Conservation (phyloP, 2,797 vertebrate genomes). For the Thamnophis elegans region DNA sequence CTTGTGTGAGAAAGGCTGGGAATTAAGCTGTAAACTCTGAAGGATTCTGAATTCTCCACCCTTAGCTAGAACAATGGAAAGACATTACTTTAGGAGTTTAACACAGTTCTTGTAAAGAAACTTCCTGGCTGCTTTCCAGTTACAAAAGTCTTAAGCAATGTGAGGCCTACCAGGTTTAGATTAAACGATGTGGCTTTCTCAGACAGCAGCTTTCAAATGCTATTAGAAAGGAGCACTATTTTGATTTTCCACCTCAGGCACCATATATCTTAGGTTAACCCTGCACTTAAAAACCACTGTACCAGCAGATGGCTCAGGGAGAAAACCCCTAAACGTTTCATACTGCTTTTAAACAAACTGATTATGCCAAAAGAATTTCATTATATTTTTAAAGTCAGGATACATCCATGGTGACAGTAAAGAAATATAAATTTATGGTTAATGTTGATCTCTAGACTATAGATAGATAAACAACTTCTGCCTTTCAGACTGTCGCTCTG, state of each 20-base stretch:
- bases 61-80: neutral
- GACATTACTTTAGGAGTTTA: neutral
- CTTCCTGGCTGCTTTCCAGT: neutral
- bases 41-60: neutral
- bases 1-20: neutral
- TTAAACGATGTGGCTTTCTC: neutral
- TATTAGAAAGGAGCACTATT: neutral
- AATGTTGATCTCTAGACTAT: slow-evolving; percentile 34
- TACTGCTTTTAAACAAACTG: neutral
- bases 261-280: neutral
- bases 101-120: neutral
- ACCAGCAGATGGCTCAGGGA: slow-evolving; percentile 28
- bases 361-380: slow-evolving; percentile 25
- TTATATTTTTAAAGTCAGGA: slow-evolving; percentile 50
- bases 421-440: slow-evolving; percentile 30
- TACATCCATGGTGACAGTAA: slow-evolving; percentile 51
- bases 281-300: neutral
- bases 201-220: neutral
- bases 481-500: neutral
- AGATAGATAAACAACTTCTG: neutral
- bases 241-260: neutral
- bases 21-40: neutral
- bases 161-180: neutral
- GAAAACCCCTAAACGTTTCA: neutral
- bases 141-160: neutral